These are phyloP conservation scores for Leptinotarsa tumamoca DNA, from an alignment of 2,888 invertebrate genomes.

Conservation along the genomic window DNA sequence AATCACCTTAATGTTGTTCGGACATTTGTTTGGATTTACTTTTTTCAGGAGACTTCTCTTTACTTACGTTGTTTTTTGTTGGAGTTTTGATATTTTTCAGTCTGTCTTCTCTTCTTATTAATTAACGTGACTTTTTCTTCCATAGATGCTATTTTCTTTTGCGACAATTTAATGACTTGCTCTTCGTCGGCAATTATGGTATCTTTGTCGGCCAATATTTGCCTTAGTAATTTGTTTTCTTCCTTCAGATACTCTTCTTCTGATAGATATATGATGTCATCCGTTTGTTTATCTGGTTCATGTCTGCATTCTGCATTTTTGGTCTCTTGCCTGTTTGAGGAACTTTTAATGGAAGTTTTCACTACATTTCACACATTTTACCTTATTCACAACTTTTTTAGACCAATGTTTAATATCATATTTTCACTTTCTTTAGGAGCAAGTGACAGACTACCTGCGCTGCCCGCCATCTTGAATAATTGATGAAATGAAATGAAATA, in stretches of 20 bases:
- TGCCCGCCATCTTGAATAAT: not conserved
- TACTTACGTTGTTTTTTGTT: not conserved
- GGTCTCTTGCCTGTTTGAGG: not conserved
- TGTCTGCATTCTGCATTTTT: not conserved
- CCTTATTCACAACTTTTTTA: not conserved
- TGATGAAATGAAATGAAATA: too few relatives aligned
- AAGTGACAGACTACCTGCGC: not conserved
- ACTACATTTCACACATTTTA: conserved; percentile 6
- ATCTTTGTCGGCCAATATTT: not conserved
- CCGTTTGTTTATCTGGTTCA: not conserved
- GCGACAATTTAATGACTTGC: not conserved
- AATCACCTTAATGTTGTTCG: not conserved
- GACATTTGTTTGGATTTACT: not conserved
- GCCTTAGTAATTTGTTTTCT: not conserved
- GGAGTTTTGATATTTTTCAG: not conserved
- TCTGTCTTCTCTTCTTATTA: not conserved
- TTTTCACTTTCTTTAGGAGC: not conserved
- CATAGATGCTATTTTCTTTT: not conserved
- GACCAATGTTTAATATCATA: not conserved
- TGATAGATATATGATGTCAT: not conserved
- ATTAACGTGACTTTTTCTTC: not conserved
- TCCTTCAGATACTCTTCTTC: not conserved
- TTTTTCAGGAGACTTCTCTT: not conserved
- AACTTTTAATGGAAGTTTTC: not conserved
- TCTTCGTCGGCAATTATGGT: not conserved